Evolutionary conservation across 1,140 invertebrate species (phyloP).

Genomic region (Eurosta solidaginis): DNA sequence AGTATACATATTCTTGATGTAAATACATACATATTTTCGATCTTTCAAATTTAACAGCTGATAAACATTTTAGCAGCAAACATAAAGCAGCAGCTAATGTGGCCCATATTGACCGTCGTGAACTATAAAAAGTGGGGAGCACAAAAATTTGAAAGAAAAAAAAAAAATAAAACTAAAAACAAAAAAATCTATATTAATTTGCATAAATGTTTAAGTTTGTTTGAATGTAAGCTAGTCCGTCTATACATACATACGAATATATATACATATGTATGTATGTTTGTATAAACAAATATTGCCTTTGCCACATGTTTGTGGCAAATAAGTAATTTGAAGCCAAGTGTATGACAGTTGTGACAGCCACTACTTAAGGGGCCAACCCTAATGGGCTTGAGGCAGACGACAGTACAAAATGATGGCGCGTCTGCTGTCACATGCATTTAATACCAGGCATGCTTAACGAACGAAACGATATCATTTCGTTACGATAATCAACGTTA

Average conservation of each 20-base stretch:
- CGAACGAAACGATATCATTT: no score
- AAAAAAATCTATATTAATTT: not conserved
- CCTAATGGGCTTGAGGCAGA: constrained; percentile 6
- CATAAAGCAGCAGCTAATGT: not conserved
- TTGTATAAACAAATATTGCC: not conserved
- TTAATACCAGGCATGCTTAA: not conserved
- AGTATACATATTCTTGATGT: not conserved
- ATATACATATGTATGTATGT: not conserved
- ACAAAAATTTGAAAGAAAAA: not conserved
- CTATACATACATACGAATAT: not conserved
- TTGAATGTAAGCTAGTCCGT: not conserved
- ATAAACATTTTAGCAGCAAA: not conserved
- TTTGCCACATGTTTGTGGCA: constrained; percentile 1
- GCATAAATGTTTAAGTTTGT: not conserved
- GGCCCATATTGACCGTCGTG: not conserved
- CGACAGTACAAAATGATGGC: no score
- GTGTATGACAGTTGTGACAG: constrained; percentile 19
- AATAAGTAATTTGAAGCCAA: constrained; percentile 19
- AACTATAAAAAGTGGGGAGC: not conserved
- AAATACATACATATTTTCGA: not conserved
- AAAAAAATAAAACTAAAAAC: not conserved
- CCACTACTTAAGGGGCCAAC: not conserved
- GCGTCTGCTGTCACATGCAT: not conserved
- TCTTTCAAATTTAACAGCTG: not conserved
- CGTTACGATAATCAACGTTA: no score